Percentiles rank a stretch among this genome's conserved stretches.
Conservation (phyloP, 2,888 invertebrate species). For the Drosophila hamatofila region DNA sequence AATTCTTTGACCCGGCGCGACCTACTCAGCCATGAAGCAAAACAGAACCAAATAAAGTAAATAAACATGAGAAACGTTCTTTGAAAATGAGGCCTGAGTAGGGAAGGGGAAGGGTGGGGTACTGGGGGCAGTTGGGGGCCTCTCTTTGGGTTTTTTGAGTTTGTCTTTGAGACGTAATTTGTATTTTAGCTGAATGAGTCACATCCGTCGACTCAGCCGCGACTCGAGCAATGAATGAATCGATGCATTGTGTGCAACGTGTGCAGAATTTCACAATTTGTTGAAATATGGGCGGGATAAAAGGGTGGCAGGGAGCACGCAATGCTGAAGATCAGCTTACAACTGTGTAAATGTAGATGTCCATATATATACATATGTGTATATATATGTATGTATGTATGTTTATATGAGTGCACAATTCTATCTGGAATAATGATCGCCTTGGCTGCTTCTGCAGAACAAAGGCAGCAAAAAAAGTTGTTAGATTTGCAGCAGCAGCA, state of each 20-base stretch:
- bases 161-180: conserved; percentile 43
- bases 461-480: conserved; percentile 18
- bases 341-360: conserved; percentile 2
- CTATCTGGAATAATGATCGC: conserved; percentile 41
- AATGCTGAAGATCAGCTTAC: conserved; percentile 49
- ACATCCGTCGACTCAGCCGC: conserved; percentile 50
- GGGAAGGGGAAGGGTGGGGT: background rate
- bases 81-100: background rate
- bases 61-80: conserved; percentile 48
- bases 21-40: conserved; percentile 69
- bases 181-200: conserved; percentile 63
- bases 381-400: background rate
- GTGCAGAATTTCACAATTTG: conserved; percentile 74
- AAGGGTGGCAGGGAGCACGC: conserved; percentile 3
- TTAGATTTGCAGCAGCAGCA: conserved; percentile 41
- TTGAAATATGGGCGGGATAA: conserved; percentile 15
- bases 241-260: conserved; percentile 64
- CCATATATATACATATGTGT: background rate
- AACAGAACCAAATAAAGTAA: conserved; percentile 35
- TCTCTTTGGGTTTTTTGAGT: conserved; percentile 6
- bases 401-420: conserved; percentile 29
- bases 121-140: background rate
- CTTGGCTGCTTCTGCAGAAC: conserved; percentile 39
- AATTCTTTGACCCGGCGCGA: conserved; percentile 43
- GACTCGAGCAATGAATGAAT: conserved; percentile 39